These are phyloP conservation scores for Montipora sp. DNA, from an alignment of 64 coral and sea anemone species.

Conservation along the genomic window DNA sequence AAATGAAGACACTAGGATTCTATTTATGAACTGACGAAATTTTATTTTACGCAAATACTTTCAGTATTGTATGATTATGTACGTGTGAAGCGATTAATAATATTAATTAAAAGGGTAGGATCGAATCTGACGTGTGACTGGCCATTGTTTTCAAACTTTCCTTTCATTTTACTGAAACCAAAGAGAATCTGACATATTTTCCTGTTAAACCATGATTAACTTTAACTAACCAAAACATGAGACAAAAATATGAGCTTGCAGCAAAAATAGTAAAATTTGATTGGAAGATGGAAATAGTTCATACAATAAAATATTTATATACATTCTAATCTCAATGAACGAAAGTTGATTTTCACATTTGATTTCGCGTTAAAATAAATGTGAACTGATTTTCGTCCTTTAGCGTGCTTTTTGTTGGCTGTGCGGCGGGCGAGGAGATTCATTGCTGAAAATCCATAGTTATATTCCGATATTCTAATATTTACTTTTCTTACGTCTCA, in stretches of 20 bases:
- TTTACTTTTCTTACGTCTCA: neutral
- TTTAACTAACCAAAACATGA: neutral
- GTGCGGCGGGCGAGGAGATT: too few species aligned
- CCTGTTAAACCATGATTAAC: neutral
- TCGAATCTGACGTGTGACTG: neutral
- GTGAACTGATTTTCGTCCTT: neutral
- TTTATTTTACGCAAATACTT: neutral
- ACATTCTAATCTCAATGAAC: neutral
- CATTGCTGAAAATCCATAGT: neutral
- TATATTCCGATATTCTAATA: constrained; percentile 13
- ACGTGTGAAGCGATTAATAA: neutral
- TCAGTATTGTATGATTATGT: neutral
- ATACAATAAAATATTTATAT: constrained; percentile 37
- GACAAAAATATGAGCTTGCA: neutral
- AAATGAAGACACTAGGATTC: too few species aligned
- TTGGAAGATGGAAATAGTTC: constrained; percentile 10
- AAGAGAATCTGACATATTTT: neutral
- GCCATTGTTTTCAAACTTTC: neutral
- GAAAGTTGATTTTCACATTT: neutral
- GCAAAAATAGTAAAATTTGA: constrained; percentile 8
- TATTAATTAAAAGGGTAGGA: neutral
- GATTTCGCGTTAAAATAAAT: neutral
- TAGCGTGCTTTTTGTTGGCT: neutral
- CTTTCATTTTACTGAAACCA: neutral
- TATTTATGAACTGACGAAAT: neutral